Evolutionary conservation across 2,888 invertebrate genomes (phyloP), one percentile per base, ranked within the genome.

Genomic region (Eupithecia inturbata): DNA sequence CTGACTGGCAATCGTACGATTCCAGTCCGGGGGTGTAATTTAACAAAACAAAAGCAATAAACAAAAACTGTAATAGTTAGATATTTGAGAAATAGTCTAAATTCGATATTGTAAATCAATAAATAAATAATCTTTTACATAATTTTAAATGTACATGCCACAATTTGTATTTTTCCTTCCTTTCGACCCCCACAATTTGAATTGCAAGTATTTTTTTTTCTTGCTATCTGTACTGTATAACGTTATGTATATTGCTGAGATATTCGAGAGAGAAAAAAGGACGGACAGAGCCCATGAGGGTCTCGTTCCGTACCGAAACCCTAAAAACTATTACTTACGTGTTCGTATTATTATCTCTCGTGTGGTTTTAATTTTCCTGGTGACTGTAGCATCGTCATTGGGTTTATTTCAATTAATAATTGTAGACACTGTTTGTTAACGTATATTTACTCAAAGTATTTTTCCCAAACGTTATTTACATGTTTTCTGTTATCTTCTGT

Each of bases 291-390:
- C 19, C 9, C n/a, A 22, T 10, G 4, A 57, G 57, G 26, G 57
- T 57, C 26, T 57, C 57, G 22, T 53, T 53, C 57, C 5, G 57
- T 26, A 57, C 1, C 22, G 57, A 26, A 57, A 57, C 57, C 57
- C 57, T 57, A 26, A 26, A 26, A 26, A 57, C 26, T 1, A 26
- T 57, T 53, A 22, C n/a, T 53, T 53, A 53, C 10, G n/a, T 49
- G 6, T 49, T 19, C 10, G 12, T 57, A 57, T 57, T 26, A 3
- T 22, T 12, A 26, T 57, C 26, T 1, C 4, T 26, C 12, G 57
- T 57, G 57, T 57, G 57, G 57, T 57, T 57, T 57, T 57, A 26
- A 14, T 57, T 57, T 57, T 57, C 57, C 57, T 57, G 22, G 22
- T 57, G 22, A 53, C 12, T 57, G 14, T 57, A 14, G 26, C 26